These are phyloP conservation scores for Drosophila kambysellisi DNA, from an alignment of 2,888 invertebrate genomes.

Conservation along the genomic window DNA sequence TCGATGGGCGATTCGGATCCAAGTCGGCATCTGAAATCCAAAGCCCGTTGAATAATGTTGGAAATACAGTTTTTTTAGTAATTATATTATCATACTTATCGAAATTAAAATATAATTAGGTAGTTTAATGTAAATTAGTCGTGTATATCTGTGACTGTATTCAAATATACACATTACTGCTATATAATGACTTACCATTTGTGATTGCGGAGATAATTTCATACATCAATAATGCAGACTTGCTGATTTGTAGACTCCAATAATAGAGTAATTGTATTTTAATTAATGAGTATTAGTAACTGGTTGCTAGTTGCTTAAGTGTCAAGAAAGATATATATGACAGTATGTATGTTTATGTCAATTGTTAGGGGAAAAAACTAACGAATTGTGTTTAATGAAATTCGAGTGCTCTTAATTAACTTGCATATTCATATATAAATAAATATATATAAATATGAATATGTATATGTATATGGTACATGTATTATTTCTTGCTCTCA, in stretches of 20 bases:
- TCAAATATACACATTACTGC: constrained; percentile 15
- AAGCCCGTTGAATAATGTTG: constrained; percentile 17
- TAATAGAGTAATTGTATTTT: constrained; percentile 45
- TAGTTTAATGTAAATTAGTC: constrained; percentile 1
- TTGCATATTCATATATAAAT: background rate
- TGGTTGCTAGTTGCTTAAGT: constrained; percentile 14
- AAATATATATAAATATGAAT: background rate
- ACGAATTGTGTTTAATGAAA: background rate
- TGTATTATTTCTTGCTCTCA: background rate
- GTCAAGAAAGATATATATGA: constrained; percentile 1
- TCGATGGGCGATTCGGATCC: constrained; percentile 89
- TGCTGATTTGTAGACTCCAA: constrained; percentile 70
- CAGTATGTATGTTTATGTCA: background rate
- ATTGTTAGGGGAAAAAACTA: constrained; percentile 22
- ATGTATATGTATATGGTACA: background rate
- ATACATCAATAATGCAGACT: constrained; percentile 62
- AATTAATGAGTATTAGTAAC: constrained; percentile 29
- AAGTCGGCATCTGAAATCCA: constrained; percentile 86
- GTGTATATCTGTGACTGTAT: constrained; percentile 17
- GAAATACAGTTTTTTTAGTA: background rate
- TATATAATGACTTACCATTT: constrained; percentile 57
- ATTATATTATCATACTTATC: constrained; percentile 9
- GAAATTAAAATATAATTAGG: constrained; percentile 10
- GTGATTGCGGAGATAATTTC: constrained; percentile 27
- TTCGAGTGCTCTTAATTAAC: constrained; percentile 3